Evolutionary conservation across 2,113 vertebrate species (phyloP), one percentile per base, ranked within the genome.

Genomic region (Mirza zaza): DNA sequence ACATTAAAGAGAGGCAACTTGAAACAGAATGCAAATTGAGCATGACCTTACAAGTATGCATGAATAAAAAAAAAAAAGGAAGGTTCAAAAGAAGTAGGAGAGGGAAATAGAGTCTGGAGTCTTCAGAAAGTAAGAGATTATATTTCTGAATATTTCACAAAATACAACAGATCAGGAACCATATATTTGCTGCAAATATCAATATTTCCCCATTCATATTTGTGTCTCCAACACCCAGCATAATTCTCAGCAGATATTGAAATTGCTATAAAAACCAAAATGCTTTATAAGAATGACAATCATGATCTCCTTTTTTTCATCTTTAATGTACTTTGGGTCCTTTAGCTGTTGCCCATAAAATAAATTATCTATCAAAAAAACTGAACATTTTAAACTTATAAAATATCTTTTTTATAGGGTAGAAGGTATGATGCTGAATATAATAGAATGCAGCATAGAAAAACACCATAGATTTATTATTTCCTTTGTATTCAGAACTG

Each of bases 21-120:
- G 17, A 97, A 97, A 93, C 23, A 76, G 50, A 94, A 91, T 71
- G 91, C 61, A 86, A 91, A 91, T 8, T 20, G 25, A 95, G 23
- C 21, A 73, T n/a, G n/a, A 52, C n/a, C 70, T 95, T 65, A 79
- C 77, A 94, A 91, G 23, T 45, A 76, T 13, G 10, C 9, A 9
- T 25, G 8, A 76, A 9, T 25, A 6, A 76, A 75, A 4, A 90
- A 21, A 29, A 86, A 87, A 9, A 87, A 5, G 67, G 23, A 87
- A 55, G 9, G 2, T 59, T 89, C 45, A 80, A 93, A 80, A 70
- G 8, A 91, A 82, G 23, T 3, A 95, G 36, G 25, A 18, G 39
- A 82, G 13, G 17, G 27, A 94, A 59, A 61, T 4, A 89, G 86
- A 81, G 55, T 57, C 68, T 84, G 5, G 65, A 65, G 13, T 71